Conservation (phyloP, 2,888 invertebrate genomes). For the Plagodis pulveraria region DNA sequence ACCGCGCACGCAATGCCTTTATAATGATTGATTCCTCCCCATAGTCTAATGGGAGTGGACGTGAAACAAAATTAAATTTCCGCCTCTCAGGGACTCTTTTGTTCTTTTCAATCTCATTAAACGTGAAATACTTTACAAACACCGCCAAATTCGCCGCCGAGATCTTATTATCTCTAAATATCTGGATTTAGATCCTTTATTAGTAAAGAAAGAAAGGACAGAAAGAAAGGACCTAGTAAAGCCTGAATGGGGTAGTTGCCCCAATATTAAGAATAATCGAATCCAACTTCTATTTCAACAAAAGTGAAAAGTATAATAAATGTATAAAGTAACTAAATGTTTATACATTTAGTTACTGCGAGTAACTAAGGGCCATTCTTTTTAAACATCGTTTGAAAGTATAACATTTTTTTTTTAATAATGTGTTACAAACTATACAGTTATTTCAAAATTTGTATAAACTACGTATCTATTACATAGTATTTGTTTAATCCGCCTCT, state of each 20-base stretch:
- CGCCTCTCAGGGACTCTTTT: slow-evolving; percentile 63
- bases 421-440: too few species aligned
- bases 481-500: too few species aligned
- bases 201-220: slow-evolving; percentile 52
- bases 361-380: too few species aligned
- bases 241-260: slow-evolving; percentile 4
- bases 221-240: slow-evolving; percentile 26
- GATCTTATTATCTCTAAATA: slow-evolving; percentile 62
- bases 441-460: too few species aligned
- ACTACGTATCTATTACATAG: too few species aligned
- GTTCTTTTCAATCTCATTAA: slow-evolving; percentile 72
- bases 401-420: too few species aligned
- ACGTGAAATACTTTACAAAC: slow-evolving; percentile 65
- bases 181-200: slow-evolving; percentile 53
- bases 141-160: slow-evolving; percentile 58
- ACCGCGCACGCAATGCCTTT: slow-evolving; percentile 33
- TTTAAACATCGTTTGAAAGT: too few species aligned
- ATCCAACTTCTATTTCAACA: not conserved
- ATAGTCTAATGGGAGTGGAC: slow-evolving; percentile 61
- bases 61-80: slow-evolving; percentile 62
- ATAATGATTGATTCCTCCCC: slow-evolving; percentile 57
- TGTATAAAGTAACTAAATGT: too few species aligned
- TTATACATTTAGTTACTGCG: too few species aligned
- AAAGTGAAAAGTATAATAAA: too few species aligned
- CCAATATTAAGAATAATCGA: not conserved